Base-by-base conservation (phyloP, 2,888 invertebrate species). In the Meiosimyza decipiens region DNA sequence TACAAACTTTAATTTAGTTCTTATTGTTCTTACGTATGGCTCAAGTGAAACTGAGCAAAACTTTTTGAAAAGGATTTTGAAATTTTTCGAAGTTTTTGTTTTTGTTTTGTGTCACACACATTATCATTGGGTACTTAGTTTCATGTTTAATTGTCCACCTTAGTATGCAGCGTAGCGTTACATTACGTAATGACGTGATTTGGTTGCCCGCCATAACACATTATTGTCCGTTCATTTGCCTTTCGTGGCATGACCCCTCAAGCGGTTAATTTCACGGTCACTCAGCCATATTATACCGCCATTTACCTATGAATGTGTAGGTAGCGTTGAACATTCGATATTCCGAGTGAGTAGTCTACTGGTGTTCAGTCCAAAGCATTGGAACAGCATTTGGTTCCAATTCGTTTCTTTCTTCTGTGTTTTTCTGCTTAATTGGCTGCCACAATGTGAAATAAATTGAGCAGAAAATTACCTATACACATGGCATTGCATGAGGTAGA, bases 391-490 rank as follows among this genome's bases (percentile, higher is more conserved):
- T 52, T 52, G 52, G 52, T 54, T 47, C n/a, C 70, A 28, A 63
- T 16, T 18, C 67, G 57, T 67, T 55, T 18, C 15, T 49, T 64
- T 22, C 51, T 40, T 52, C 66, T 15, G 66, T 52, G 59, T 33
- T 76, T 80, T 83, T 81, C 81, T 83, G 83, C 84, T 85, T 84
- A 85, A 86, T 84, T 85, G 85, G 84, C 84, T 81, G 84, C 86
- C 86, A 83, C 86, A 86, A 86, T 86, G 84, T 83, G 83, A 82
- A 85, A 83, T 86, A 86, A 86, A 86, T 86, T 86, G 86, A 86
- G 86, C 86, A 82, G 85, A 87, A 87, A 87, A 87, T 87, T 87
- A 86, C 86, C 86, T 84, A 81, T 81, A 73, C 65, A 73, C 65
- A 63, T 55, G 64, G 68, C 64, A 67, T 64, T 67, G 22, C 40